A percentile compares a stretch with the other conserved stretches of the same genome.
phyloP scores from a whole-genome alignment of 2,888 invertebrate species.

The Norana najaformis region DNA sequence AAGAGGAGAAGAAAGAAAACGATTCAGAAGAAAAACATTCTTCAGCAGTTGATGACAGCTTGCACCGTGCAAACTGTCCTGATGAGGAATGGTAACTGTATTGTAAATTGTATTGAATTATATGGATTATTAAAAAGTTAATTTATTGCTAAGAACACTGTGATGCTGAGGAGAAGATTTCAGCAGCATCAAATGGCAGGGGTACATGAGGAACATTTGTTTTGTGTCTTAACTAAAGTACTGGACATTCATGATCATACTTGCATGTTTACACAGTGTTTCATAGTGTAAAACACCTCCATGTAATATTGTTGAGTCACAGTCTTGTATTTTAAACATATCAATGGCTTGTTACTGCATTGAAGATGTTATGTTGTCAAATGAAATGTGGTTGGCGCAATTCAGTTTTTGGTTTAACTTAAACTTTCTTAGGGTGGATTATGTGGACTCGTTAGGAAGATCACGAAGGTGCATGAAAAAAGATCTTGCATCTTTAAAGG shows the following conservation, averaged over 20 bases:
- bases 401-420: not conserved
- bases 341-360: not conserved
- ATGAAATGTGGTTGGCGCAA: not conserved
- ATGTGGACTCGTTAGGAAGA: constrained; percentile 83
- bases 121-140: not conserved
- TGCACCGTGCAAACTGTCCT: not conserved
- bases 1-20: not conserved
- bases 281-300: too few species aligned
- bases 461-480: constrained; percentile 80
- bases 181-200: too few species aligned
- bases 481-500: constrained; percentile 64
- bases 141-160: not conserved
- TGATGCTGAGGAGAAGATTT: not conserved
- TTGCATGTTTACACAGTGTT: not conserved
- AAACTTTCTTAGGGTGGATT: constrained; percentile 74
- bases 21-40: not conserved
- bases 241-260: not conserved
- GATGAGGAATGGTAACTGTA: not conserved
- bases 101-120: not conserved
- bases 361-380: not conserved
- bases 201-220: not conserved
- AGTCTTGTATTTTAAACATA: not conserved
- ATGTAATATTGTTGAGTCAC: not conserved
- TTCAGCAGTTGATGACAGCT: not conserved
- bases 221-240: not conserved